phyloP scores from a whole-genome alignment of 2,888 invertebrate species.

The Lycophotia porphyrea region DNA sequence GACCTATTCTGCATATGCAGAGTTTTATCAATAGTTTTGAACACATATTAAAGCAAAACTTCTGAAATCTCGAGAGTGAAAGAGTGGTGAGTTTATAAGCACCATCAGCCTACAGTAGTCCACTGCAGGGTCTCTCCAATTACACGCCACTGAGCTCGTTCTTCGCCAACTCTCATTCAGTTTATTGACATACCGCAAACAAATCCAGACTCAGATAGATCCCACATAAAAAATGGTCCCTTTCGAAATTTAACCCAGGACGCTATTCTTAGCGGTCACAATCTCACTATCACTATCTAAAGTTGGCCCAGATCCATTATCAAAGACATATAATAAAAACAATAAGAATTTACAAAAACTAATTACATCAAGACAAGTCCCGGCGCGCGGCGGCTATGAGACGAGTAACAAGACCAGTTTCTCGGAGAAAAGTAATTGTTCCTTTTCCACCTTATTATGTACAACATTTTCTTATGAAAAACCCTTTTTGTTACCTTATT shows the following conservation, averaged over 20 bases:
- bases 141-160: neutral
- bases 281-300: neutral
- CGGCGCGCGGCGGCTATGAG: neutral
- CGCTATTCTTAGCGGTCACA: neutral
- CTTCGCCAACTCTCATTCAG: neutral
- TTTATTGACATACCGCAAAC: neutral
- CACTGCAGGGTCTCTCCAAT: neutral
- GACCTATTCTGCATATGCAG: neutral
- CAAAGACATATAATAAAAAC: conserved; percentile 1
- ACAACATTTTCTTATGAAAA: conserved; percentile 38
- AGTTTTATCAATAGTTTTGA: too few relatives aligned
- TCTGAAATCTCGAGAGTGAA: too few relatives aligned
- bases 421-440: conserved; percentile 31
- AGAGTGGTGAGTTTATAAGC: neutral
- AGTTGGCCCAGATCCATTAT: neutral
- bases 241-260: neutral
- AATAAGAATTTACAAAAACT: conserved; percentile 6
- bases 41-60: too few relatives aligned
- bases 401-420: conserved; percentile 11
- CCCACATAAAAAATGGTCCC: neutral
- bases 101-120: neutral
- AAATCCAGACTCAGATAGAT: neutral
- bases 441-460: conserved; percentile 33
- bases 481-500: conserved; percentile 42
- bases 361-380: conserved; percentile 15